Evolutionary conservation across 1,140 invertebrate genomes (phyloP).

Genomic region (Episyrphus balteatus): DNA sequence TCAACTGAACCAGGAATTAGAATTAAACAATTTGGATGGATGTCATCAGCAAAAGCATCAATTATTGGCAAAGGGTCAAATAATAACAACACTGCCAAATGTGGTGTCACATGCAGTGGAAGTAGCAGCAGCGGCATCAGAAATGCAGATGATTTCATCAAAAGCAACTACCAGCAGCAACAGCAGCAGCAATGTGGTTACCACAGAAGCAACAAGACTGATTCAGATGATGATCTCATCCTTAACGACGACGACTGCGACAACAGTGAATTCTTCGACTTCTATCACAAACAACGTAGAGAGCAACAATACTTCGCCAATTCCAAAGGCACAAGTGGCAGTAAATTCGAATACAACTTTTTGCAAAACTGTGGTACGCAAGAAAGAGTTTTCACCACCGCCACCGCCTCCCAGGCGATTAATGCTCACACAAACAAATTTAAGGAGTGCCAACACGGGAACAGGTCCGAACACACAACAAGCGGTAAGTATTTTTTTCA

Average conservation of each 20-base stretch:
- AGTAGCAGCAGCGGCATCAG: too few species aligned
- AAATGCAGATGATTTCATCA: constrained; percentile 4
- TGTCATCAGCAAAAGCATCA: too few species aligned
- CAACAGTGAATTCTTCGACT: constrained; percentile 18
- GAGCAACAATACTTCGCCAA: constrained; percentile 23
- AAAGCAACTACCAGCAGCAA: background rate
- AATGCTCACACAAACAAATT: constrained; percentile 27
- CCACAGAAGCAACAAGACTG: constrained; percentile 1
- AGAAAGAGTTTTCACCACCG: constrained; percentile 28
- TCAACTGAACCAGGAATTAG: too few species aligned
- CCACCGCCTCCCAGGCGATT: constrained; percentile 34
- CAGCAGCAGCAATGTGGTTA: constrained; percentile 3
- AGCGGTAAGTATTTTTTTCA: too few species aligned
- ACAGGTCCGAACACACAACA: too few species aligned
- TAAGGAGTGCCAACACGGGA: constrained; percentile 6
- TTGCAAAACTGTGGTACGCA: background rate
- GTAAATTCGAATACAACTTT: background rate
- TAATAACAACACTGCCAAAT: background rate
- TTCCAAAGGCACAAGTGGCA: constrained; percentile 11
- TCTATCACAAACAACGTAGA: constrained; percentile 34
- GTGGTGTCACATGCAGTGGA: background rate
- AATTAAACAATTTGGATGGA: too few species aligned
- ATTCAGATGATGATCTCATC: background rate
- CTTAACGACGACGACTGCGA: constrained; percentile 7
- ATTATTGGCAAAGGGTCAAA: too few species aligned